Conservation (phyloP, 2,888 invertebrate genomes). For the Helicoverpa assulta region DNA sequence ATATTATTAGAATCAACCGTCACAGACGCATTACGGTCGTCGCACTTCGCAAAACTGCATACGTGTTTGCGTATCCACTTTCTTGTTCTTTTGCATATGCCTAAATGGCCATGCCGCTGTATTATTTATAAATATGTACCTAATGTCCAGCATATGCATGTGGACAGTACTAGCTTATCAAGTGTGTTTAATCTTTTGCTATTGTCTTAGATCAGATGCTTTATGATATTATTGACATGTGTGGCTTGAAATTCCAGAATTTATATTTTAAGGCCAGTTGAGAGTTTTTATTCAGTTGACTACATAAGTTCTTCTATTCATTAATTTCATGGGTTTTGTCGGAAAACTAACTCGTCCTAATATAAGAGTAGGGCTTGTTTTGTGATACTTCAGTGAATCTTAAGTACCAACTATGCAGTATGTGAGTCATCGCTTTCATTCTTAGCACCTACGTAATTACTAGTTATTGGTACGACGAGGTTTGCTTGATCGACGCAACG, state of each 20-base stretch:
- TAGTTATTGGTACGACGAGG: conserved; percentile 67
- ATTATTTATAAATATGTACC: conserved; percentile 44
- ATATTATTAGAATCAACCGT: conserved; percentile 79
- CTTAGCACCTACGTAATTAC: conserved; percentile 78
- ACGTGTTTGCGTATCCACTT: conserved; percentile 65
- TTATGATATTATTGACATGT: conserved; percentile 17
- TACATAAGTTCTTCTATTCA: background rate
- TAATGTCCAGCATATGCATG: conserved; percentile 21
- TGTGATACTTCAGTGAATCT: conserved; percentile 56
- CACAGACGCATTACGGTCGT: conserved; percentile 77
- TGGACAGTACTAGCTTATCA: conserved; percentile 21
- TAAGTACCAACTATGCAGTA: conserved; percentile 66
- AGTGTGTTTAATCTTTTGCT: conserved; percentile 13
- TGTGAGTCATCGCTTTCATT: conserved; percentile 85
- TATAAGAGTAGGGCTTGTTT: conserved; percentile 1
- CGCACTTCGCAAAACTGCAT: conserved; percentile 77
- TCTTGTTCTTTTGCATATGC: conserved; percentile 51
- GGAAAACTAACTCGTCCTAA: background rate
- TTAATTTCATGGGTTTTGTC: background rate
- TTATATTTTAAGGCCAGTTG: background rate
- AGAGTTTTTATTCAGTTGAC: conserved; percentile 1
- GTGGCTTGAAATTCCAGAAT: background rate
- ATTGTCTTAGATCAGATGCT: conserved; percentile 14
- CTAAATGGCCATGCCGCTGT: conserved; percentile 38
- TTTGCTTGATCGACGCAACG: conserved; percentile 64